Evolutionary conservation across 2,113 vertebrate species (phyloP).

Genomic region (Bubo scandiacus): DNA sequence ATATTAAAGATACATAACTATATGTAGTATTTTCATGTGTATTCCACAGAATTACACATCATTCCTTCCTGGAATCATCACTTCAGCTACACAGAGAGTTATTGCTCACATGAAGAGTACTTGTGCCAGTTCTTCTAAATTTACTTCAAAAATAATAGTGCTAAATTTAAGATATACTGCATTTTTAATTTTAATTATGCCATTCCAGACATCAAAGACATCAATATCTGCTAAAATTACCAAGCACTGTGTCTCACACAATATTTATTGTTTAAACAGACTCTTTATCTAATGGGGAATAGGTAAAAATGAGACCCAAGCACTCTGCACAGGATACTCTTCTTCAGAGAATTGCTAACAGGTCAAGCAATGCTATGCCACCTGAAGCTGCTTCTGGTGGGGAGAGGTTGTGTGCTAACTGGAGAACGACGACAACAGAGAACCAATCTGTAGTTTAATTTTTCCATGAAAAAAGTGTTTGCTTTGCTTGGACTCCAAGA

Average conservation of each 20-base stretch:
- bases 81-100: not conserved
- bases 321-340: not conserved
- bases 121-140: not conserved
- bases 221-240: not conserved
- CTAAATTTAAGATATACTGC: not conserved
- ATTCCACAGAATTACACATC: not conserved
- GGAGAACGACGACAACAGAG: not conserved
- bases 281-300: not conserved
- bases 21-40: not conserved
- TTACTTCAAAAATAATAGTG: not conserved
- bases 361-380: not conserved
- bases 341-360: not conserved
- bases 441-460: not conserved
- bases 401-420: not conserved
- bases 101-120: not conserved
- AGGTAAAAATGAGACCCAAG: not conserved
- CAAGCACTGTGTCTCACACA: not conserved
- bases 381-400: not conserved
- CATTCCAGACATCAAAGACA: not conserved
- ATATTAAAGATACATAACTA: not conserved
- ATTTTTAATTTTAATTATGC: not conserved
- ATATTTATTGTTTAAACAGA: not conserved
- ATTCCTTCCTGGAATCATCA: not conserved
- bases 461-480: not conserved
- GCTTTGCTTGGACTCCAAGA: not conserved